Evolutionary conservation across 2,888 invertebrate species (phyloP), one percentile per base, ranked within the genome.

Genomic region (Pollenia amentaria): DNA sequence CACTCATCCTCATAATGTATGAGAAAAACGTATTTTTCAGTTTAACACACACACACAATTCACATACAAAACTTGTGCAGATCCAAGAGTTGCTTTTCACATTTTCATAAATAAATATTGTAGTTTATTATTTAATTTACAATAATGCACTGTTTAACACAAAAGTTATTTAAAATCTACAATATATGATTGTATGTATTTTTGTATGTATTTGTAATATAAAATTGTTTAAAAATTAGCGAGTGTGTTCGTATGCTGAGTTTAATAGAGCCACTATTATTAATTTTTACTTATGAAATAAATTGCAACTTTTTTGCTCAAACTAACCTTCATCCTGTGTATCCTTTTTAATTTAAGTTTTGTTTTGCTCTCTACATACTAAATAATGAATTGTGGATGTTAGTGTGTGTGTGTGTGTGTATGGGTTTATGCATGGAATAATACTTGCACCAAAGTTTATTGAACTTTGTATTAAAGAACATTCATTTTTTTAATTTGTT

Each of bases 61-160:
- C 87, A 77, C 85, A 87, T 89, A 89, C 48, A 88, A 89, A 89
- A 91, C 89, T 90, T 91, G 90, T 88, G 88, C 90, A 89, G 88
- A 89, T 88, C 88, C 87, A 85, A 89, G 83, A 87, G 89, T 44
- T 62, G 64, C 10, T 51, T 64, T 80, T 64, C 8, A 40, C 11
- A 90, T 90, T 83, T 83, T 78, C 18, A 75, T 48, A 67, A 14
- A 53, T 16, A 57, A 78, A 70, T n/a, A 29, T 79, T 51, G 42
- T 29, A 44, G 65, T 81, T 92, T 92, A 92, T 91, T 92, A 92
- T 90, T 91, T 91, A 92, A 91, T 92, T 92, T 92, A 90, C 89
- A 89, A 60, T 62, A 82, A 73, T 77, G 38, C 90, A 88, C 73
- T 73, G 51, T 46, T 57, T 60, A 42, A 48, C 18, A 14, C 2